These are phyloP conservation scores for Gymnorhina tibicen DNA, from an alignment of 2,113 vertebrate species.

Conservation along the genomic window DNA sequence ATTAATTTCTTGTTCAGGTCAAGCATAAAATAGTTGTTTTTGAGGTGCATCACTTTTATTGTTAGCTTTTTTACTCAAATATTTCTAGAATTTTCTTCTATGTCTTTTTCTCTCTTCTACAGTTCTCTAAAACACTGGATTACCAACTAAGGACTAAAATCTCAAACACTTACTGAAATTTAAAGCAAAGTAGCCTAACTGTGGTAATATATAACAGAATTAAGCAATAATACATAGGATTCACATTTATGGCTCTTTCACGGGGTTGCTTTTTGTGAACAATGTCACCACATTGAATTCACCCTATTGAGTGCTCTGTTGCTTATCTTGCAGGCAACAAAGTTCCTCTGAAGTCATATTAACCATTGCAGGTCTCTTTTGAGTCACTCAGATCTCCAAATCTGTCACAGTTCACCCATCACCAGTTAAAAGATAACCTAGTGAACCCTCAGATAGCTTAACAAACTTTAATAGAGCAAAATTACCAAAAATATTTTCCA, in stretches of 20 bases:
- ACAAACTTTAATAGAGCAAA: background rate
- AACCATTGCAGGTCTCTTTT: background rate
- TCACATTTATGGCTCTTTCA: background rate
- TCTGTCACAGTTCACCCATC: background rate
- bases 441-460: background rate
- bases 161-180: background rate
- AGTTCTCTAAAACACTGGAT: background rate
- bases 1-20: background rate
- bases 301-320: background rate
- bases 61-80: background rate
- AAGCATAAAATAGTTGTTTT: background rate
- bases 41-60: background rate
- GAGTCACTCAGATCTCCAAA: background rate
- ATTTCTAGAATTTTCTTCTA: background rate
- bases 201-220: background rate
- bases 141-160: background rate
- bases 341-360: background rate
- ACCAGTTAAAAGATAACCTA: background rate
- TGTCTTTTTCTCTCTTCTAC: background rate
- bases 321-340: background rate
- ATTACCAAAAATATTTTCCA: background rate
- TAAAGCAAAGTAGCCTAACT: background rate
- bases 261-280: background rate
- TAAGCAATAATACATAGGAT: background rate
- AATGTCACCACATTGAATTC: background rate